Base-by-base conservation (phyloP, 2,888 invertebrate species). In the Acanthacorydalis orientalis region DNA sequence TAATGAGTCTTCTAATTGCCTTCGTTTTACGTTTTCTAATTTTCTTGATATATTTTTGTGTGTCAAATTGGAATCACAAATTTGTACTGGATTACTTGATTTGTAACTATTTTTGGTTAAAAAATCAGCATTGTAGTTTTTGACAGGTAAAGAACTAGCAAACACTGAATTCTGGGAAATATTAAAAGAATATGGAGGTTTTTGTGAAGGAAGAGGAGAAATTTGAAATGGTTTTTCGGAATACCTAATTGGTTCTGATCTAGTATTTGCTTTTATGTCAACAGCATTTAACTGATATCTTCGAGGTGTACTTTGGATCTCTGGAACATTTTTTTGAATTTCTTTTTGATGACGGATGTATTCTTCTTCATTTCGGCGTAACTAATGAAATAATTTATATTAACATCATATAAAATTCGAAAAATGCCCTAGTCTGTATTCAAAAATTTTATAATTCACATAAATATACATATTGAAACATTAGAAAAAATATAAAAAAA, bases 351-450 rank as follows among this genome's bases (percentile, higher is more conserved):
- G 69, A 31, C 60, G 60, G 46, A 70, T 60, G 55, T 69, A 70
- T 37, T 74, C 72, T 42, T 63, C 63, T 34, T 69, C 61, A 56
- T 68, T 69, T 52, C 72, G 64, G 55, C 68, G 65, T 57, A 72
- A 68, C 76, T 75, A 64, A 48, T 60, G 61, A 46, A 31, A 50
- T 32, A 34, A 35, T 37, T 23, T 41, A n/a, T 23, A 9, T 31
- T 42, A 8, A 31, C 8, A 14, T 8, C n/a, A 16, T 41, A 14
- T 32, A 43, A 11, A 7, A 37, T 14, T 32, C 7, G 2, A 46
- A 3, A 41, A 9, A n/a, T n/a, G n/a, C n/a, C n/a, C n/a, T n/a
- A n/a, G n/a, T n/a, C n/a, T n/a, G n/a, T n/a, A n/a, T n/a, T n/a
- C n/a, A n/a, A n/a, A n/a, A n/a, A n/a, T n/a, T n/a, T n/a, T n/a